These are phyloP conservation scores for Lydus trimaculatus DNA, from an alignment of 2,888 invertebrate species.

Conservation along the genomic window DNA sequence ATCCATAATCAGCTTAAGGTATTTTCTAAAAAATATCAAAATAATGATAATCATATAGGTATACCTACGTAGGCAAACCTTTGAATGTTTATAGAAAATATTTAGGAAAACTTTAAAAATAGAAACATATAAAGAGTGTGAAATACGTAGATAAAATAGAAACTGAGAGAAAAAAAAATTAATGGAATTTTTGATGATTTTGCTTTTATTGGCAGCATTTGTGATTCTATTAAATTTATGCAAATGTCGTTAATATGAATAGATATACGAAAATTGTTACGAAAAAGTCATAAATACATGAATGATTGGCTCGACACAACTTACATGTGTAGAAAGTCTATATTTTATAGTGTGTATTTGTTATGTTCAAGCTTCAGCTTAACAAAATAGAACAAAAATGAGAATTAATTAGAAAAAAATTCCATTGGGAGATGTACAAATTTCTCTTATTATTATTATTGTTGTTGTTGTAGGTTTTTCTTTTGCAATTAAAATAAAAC, in stretches of 20 bases:
- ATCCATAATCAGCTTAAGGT: constrained; percentile 5
- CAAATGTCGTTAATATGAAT: neutral
- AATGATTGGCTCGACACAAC: neutral
- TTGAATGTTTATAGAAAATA: neutral
- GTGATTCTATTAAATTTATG: neutral
- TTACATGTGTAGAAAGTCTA: neutral
- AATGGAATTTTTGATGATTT: neutral
- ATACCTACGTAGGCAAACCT: too few species aligned
- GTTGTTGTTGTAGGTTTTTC: neutral
- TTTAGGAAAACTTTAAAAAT: neutral
- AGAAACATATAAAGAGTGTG: neutral
- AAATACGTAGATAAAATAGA: neutral
- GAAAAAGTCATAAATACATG: neutral
- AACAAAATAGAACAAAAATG: neutral
- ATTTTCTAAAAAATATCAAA: neutral
- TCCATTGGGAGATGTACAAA: neutral
- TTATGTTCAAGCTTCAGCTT: neutral
- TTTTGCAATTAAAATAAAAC: neutral
- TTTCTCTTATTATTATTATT: neutral
- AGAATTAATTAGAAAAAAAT: neutral
- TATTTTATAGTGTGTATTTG: neutral
- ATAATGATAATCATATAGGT: neutral
- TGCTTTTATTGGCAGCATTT: neutral
- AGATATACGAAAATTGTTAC: neutral
- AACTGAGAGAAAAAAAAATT: too few species aligned